Conservation (phyloP, 2,888 invertebrate genomes). For the Sphecodes monilicornis region DNA sequence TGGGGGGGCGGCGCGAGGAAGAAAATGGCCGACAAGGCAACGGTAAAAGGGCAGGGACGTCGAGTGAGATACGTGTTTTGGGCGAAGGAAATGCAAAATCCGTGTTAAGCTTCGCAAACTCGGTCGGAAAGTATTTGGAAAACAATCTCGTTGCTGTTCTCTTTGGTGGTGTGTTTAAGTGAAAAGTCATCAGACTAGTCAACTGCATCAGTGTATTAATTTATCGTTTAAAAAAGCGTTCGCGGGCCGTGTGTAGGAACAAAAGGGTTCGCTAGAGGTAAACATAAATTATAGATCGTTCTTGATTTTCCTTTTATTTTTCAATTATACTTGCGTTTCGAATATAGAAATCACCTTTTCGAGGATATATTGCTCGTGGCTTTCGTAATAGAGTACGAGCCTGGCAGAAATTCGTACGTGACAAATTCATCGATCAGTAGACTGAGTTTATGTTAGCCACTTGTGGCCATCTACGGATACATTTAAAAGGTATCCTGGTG, state of each 20-base stretch:
- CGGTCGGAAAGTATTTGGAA: constrained; percentile 48
- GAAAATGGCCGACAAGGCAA: constrained; percentile 83
- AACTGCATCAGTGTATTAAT: constrained; percentile 52
- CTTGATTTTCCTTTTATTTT: constrained; percentile 15
- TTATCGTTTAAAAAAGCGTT: constrained; percentile 75
- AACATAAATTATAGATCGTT: constrained; percentile 72
- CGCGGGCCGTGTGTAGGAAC: constrained; percentile 77
- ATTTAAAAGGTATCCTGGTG: constrained; percentile 68
- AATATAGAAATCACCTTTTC: background rate
- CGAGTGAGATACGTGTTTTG: constrained; percentile 77
- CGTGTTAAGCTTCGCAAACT: constrained; percentile 64
- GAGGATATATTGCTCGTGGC: constrained; percentile 12
- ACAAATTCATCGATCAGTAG: constrained; percentile 79
- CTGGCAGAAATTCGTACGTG: constrained; percentile 61
- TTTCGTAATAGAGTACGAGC: constrained; percentile 43
- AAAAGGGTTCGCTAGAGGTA: constrained; percentile 80
- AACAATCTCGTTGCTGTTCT: constrained; percentile 23
- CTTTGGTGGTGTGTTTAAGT: constrained; percentile 39
- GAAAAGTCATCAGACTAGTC: constrained; percentile 35
- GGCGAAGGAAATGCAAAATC: constrained; percentile 68
- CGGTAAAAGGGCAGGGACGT: constrained; percentile 84
- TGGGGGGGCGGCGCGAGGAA: constrained; percentile 79
- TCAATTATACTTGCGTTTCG: background rate
- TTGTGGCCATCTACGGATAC: constrained; percentile 80
- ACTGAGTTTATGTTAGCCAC: constrained; percentile 79